Percentiles rank a stretch among this genome's conserved stretches.
Conservation (phyloP, 2,888 invertebrate species). For the Halictus quadricinctus region DNA sequence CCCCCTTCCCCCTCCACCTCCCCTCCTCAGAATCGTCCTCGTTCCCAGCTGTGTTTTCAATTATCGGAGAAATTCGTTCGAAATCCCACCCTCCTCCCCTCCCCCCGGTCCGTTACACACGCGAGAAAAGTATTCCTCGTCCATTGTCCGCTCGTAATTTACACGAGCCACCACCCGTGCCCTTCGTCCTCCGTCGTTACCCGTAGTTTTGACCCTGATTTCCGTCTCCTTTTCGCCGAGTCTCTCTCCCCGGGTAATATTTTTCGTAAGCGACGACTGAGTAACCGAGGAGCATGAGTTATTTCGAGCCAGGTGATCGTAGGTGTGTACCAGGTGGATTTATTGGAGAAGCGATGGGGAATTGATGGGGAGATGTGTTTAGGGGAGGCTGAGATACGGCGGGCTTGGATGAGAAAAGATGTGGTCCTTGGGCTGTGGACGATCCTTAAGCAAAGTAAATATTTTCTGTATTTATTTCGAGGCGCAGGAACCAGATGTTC, state of each 20-base stretch:
- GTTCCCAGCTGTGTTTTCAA: constrained; percentile 66
- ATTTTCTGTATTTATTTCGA: background rate
- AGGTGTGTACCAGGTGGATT: background rate
- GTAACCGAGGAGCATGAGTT: constrained; percentile 28
- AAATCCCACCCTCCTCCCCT: constrained; percentile 6
- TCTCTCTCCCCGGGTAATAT: background rate
- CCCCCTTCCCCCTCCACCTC: constrained; percentile 10
- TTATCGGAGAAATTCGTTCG: constrained; percentile 65
- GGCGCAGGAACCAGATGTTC: no score
- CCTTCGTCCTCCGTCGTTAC: background rate
- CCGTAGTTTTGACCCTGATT: constrained; percentile 3
- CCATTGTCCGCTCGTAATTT: constrained; percentile 34
- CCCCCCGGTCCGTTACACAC: constrained; percentile 26
- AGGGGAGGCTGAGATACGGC: background rate
- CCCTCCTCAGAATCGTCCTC: constrained; percentile 48
- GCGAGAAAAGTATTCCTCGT: constrained; percentile 21
- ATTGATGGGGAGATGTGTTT: background rate
- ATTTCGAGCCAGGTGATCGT: constrained; percentile 6
- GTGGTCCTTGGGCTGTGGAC: background rate
- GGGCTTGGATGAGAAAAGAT: background rate
- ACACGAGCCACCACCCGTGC: background rate
- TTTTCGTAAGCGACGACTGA: constrained; percentile 17
- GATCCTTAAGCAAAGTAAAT: background rate
- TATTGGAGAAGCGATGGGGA: constrained; percentile 16
- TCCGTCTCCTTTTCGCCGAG: background rate